Conservation (phyloP, 2,113 vertebrate genomes). For the Daphoenositta chrysoptera region DNA sequence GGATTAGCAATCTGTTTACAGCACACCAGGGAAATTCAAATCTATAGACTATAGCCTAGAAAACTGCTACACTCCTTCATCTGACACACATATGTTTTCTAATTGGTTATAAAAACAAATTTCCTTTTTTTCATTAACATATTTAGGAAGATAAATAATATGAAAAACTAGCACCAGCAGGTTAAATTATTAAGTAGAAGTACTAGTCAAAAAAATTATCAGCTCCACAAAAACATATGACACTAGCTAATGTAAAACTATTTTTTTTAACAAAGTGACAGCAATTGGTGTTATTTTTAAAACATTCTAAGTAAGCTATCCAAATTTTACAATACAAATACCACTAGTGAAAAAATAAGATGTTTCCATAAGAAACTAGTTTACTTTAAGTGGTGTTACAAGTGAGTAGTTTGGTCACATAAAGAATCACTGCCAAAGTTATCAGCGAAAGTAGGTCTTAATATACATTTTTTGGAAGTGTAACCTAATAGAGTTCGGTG, state of each 20-base stretch:
- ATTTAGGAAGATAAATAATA: background rate
- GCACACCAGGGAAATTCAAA: background rate
- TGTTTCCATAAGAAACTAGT: background rate
- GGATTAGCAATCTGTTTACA: background rate
- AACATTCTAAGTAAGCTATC: background rate
- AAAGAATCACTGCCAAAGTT: background rate
- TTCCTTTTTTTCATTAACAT: background rate
- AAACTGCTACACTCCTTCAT: background rate
- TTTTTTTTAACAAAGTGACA: background rate
- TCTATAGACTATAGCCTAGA: background rate
- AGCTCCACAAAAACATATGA: background rate
- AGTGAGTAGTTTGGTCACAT: background rate
- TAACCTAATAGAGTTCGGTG: background rate
- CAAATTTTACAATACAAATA: background rate
- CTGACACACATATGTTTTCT: background rate
- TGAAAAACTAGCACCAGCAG: background rate
- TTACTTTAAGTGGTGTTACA: background rate
- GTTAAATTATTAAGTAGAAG: background rate
- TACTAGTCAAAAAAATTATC: background rate
- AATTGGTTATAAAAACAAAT: background rate
- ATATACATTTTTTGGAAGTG: background rate
- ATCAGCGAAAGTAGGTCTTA: background rate
- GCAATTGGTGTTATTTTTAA: background rate
- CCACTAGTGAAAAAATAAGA: background rate
- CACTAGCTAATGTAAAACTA: background rate